Evolutionary conservation across 2,113 vertebrate species (phyloP).

Genomic region (Pseudonaja textilis): DNA sequence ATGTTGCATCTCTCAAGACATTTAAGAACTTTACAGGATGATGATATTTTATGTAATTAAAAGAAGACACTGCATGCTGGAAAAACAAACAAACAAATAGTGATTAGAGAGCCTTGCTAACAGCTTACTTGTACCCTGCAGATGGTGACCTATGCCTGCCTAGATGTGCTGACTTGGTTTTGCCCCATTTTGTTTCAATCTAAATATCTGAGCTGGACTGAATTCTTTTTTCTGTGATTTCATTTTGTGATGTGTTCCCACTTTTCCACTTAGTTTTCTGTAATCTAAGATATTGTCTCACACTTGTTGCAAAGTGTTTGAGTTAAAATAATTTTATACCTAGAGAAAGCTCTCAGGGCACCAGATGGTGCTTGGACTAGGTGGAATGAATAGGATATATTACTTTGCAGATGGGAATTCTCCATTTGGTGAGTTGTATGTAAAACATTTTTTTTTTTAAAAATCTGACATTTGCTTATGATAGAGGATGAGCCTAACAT

Average conservation of each 20-base stretch:
- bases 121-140: background rate
- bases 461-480: background rate
- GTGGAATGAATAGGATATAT: background rate
- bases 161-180: background rate
- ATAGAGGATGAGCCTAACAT: background rate
- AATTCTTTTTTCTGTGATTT: background rate
- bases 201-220: background rate
- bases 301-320: background rate
- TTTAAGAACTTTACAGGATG: background rate
- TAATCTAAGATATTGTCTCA: background rate
- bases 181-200: background rate
- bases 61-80: background rate
- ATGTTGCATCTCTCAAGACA: background rate
- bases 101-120: background rate
- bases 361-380: background rate
- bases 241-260: background rate
- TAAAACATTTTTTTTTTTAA: no score
- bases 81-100: background rate
- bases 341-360: background rate
- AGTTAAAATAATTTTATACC: background rate
- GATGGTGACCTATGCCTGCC: background rate
- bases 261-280: background rate
- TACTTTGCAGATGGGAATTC: background rate
- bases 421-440: background rate
- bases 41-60: background rate